Evolutionary conservation across 2,888 invertebrate species (phyloP), one percentile per base, ranked within the genome.

Genomic region (Eristalis pertinax): DNA sequence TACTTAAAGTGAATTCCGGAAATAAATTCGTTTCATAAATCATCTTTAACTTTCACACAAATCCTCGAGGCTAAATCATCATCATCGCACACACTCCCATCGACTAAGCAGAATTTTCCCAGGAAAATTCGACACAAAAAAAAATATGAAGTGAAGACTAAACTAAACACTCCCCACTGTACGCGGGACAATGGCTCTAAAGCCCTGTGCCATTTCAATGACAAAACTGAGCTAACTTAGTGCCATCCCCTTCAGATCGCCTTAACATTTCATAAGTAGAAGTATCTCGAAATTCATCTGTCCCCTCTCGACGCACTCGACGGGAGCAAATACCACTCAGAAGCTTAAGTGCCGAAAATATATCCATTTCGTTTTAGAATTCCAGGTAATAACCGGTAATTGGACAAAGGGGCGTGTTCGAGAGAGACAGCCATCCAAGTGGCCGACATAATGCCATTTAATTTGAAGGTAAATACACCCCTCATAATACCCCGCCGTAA

Each of bases 371-470:
- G 56, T 81, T 69, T 63, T 43, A 68, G 63, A 63, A 75, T 69
- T 75, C 50, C 50, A 64, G 43, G 81, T 81, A 77, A 81, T 85
- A 85, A 77, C 76, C 81, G 81, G 73, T 81, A 81, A 81, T 85
- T 85, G 85, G 81, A 81, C 81, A 77, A 70, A 77, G 50, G 81
- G 77, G 72, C 77, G 77, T 85, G 24, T 69, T 85, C 19, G 60
- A 72, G 43, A 64, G 81, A 81, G 77, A 69, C 85, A 85, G 68
- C 73, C 81, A 77, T 81, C 77, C 50, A 77, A 77, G 73, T 81
- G 69, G 73, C 69, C 77, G 58, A 73, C 67, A 73, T 69, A 85
- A 85, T 85, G 76, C 76, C 73, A 73, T 81, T 85, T 85, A 81
- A 85, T 85, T 85, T 73, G 38, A 73, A 73, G 50, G 73, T 73